phyloP scores from a whole-genome alignment of 1,140 invertebrate species.

The Thaumatotibia leucotreta region DNA sequence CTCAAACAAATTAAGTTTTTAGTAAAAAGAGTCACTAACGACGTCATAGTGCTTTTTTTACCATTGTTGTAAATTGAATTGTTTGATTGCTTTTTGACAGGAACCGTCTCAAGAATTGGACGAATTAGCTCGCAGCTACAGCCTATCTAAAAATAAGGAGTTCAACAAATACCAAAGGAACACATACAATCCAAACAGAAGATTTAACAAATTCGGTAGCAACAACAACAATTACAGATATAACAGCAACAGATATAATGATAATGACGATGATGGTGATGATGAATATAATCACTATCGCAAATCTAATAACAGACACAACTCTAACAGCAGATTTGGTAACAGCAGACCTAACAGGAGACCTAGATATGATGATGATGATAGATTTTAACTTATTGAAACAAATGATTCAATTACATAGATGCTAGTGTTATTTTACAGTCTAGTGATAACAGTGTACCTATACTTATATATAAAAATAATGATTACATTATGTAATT shows the following conservation, averaged over 20 bases:
- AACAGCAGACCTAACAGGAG: neutral
- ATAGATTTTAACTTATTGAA: slow-evolving; percentile 20
- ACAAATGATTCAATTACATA: slow-evolving; percentile 15
- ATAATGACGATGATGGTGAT: neutral
- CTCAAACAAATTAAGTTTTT: too few species aligned
- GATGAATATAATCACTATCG: neutral
- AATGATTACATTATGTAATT: too few species aligned
- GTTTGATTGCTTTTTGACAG: slow-evolving; percentile 36
- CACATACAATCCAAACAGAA: slow-evolving; percentile 27
- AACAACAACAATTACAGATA: slow-evolving; percentile 11
- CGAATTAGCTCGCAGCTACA: slow-evolving; percentile 32
- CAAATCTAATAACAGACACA: slow-evolving; percentile 10
- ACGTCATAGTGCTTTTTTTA: too few species aligned
- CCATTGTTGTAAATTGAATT: slow-evolving; percentile 3
- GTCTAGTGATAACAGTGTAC: too few species aligned
- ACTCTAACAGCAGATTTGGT: slow-evolving; percentile 16
- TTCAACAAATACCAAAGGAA: slow-evolving; percentile 30
- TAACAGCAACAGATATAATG: slow-evolving; percentile 1
- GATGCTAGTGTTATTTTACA: neutral
- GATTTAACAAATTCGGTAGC: slow-evolving; percentile 35
- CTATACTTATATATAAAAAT: too few species aligned
- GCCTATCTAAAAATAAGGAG: slow-evolving; percentile 28
- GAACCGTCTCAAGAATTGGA: slow-evolving; percentile 48
- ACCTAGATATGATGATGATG: slow-evolving; percentile 12
- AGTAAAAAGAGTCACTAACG: too few species aligned